A percentile compares a stretch with the other conserved stretches of the same genome.
Conservation (phyloP, 2,797 vertebrate genomes). For the Benthosema pterotum region DNA sequence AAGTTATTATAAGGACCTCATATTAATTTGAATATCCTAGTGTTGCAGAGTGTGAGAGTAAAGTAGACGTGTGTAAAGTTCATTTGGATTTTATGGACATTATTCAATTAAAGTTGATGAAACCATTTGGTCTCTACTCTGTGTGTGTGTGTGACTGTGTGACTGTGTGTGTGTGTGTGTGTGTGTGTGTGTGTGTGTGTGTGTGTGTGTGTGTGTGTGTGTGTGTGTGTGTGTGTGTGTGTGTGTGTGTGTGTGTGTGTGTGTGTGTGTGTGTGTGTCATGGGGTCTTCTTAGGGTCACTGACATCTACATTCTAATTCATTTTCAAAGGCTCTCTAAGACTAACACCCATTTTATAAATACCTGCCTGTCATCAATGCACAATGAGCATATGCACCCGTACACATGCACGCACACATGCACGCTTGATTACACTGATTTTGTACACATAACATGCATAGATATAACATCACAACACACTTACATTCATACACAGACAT, state of each 20-base stretch:
- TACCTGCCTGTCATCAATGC: conserved; percentile 45
- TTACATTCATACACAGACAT: conserved; percentile 1
- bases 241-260: too few species aligned
- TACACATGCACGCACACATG: neutral
- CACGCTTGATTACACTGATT: neutral
- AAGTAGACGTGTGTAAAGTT: conserved; percentile 27
- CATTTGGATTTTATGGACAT: conserved; percentile 16
- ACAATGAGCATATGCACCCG: conserved; percentile 20
- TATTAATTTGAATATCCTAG: conserved; percentile 13
- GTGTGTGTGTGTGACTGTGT: too few species aligned
- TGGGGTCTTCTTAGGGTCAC: conserved; percentile 39
- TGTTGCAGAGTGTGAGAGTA: conserved; percentile 20
- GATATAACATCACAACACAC: neutral
- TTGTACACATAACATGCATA: too few species aligned
- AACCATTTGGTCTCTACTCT: conserved; percentile 21
- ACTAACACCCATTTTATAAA: conserved; percentile 52
- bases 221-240: too few species aligned
- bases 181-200: too few species aligned
- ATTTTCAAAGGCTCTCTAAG: conserved; percentile 52
- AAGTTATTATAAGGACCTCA: conserved; percentile 34
- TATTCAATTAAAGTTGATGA: conserved; percentile 41
- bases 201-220: too few species aligned
- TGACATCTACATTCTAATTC: conserved; percentile 58
- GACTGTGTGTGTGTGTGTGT: neutral
- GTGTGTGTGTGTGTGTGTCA: neutral